phyloP scores from a whole-genome alignment of 2,113 vertebrate species.

The Apodemus sylvaticus region DNA sequence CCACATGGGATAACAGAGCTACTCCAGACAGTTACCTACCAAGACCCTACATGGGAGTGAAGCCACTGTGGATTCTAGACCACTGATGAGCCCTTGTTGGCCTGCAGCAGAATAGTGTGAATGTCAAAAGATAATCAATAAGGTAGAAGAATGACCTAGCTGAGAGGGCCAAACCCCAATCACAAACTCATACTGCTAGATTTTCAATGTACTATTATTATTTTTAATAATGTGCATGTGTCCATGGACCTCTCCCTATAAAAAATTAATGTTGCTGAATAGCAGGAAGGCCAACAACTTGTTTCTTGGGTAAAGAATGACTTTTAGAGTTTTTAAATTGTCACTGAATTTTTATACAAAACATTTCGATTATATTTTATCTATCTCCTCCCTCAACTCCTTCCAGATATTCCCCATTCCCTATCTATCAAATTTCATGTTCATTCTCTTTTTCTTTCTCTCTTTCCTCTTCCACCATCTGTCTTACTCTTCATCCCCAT shows the following conservation, averaged over 20 bases:
- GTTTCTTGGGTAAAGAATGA: not conserved
- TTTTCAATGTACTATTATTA: not conserved
- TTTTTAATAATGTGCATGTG: not conserved
- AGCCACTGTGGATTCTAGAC: not conserved
- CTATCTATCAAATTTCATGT: not conserved
- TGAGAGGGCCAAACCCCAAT: not conserved
- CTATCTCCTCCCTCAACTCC: not conserved
- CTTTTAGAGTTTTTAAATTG: not conserved
- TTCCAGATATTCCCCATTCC: not conserved
- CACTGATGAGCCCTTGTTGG: not conserved
- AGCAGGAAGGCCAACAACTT: not conserved
- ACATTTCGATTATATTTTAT: not conserved
- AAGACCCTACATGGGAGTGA: not conserved
- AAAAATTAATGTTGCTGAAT: not conserved
- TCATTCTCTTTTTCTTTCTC: not conserved
- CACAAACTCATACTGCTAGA: not conserved
- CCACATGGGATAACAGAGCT: not conserved
- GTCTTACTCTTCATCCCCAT: too few relatives aligned
- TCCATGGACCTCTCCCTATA: too few relatives aligned
- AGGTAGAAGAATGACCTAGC: not conserved
- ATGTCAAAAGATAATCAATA: not conserved
- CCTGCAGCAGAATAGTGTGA: not conserved
- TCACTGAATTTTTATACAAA: not conserved
- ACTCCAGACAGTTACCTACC: not conserved
- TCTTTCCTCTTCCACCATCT: not conserved